These are phyloP conservation scores for Luffia ferchaultella DNA, from an alignment of 2,888 invertebrate species.

Conservation along the genomic window DNA sequence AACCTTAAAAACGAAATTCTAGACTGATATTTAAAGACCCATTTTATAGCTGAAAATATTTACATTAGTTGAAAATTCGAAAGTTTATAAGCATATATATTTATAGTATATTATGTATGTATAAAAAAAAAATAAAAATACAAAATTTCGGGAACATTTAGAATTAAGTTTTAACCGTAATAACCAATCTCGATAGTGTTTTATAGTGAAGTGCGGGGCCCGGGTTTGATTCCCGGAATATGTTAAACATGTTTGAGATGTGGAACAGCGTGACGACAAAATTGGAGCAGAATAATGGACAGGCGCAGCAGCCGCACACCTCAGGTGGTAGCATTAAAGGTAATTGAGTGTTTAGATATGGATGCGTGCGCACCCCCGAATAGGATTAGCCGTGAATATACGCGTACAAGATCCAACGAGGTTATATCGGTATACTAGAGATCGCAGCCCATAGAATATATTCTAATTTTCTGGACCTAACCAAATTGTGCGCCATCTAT, in stretches of 20 bases:
- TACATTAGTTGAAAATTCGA: slow-evolving; percentile 65
- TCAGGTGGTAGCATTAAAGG: slow-evolving; percentile 87
- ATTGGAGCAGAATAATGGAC: slow-evolving; percentile 73
- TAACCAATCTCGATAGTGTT: slow-evolving; percentile 5
- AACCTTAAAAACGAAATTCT: slow-evolving; percentile 61
- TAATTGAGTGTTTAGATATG: slow-evolving; percentile 45
- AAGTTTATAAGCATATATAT: too few relatives aligned
- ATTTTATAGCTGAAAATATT: slow-evolving; percentile 34
- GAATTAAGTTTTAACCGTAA: not conserved
- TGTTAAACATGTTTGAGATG: slow-evolving; percentile 82
- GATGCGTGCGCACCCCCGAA: slow-evolving; percentile 2
- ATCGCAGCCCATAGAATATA: too few relatives aligned
- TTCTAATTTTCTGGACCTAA: too few relatives aligned
- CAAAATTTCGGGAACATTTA: slow-evolving; percentile 5
- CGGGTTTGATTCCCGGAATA: slow-evolving; percentile 30
- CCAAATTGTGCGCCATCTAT: too few relatives aligned
- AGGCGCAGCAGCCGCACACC: slow-evolving; percentile 77
- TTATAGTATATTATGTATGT: slow-evolving; percentile 24
- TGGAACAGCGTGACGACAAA: slow-evolving; percentile 82
- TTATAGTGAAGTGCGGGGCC: slow-evolving; percentile 28
- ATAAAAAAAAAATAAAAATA: slow-evolving; percentile 31
- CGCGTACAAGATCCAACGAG: too few relatives aligned
- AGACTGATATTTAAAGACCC: slow-evolving; percentile 60
- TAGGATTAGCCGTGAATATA: not conserved
- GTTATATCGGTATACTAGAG: too few relatives aligned